Conservation (phyloP, 2,113 vertebrate species). For the Gnathonemus echidnorhynchus region DNA sequence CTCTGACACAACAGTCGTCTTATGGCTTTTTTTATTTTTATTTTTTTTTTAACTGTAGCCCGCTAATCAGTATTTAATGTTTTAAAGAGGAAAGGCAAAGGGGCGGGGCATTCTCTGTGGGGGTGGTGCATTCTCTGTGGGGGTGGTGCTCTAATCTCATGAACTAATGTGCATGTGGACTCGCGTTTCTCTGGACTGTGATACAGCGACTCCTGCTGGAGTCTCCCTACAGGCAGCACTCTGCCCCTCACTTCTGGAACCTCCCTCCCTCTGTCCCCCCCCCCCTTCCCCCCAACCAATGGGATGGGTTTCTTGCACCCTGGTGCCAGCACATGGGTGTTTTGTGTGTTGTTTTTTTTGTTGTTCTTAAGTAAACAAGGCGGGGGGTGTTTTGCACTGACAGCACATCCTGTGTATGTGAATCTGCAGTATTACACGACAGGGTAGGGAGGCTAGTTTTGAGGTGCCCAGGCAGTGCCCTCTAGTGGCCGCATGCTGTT, state of each 20-base stretch:
- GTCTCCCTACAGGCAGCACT: not conserved
- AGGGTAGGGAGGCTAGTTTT: conserved; percentile 40
- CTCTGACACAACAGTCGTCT: conserved; percentile 46
- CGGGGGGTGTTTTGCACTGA: conserved; percentile 63
- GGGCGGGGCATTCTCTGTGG: conserved; percentile 55
- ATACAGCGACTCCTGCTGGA: not conserved
- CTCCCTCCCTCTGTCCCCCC: not conserved
- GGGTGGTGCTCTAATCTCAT: conserved; percentile 46
- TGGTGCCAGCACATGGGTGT: conserved; percentile 26
- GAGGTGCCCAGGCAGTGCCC: conserved; percentile 36
- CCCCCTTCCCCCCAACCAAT: not conserved
- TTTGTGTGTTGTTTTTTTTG: conserved; percentile 30
- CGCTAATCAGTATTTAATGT: conserved; percentile 69
- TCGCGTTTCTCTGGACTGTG: not conserved
- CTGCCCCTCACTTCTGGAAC: not conserved
- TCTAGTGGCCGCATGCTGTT: conserved; percentile 42
- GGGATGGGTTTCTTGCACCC: conserved; percentile 33
- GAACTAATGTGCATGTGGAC: conserved; percentile 23
- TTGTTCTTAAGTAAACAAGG: conserved; percentile 41
- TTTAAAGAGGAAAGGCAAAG: conserved; percentile 54
- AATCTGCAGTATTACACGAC: conserved; percentile 67
- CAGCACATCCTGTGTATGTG: conserved; percentile 51
- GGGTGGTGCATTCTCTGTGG: conserved; percentile 55
- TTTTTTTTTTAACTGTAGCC: conserved; percentile 44
- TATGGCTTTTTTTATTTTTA: conserved; percentile 25